Evolutionary conservation across 2,797 vertebrate species (phyloP), one percentile per base, ranked within the genome.

Genomic region (Lepus oiostolus): DNA sequence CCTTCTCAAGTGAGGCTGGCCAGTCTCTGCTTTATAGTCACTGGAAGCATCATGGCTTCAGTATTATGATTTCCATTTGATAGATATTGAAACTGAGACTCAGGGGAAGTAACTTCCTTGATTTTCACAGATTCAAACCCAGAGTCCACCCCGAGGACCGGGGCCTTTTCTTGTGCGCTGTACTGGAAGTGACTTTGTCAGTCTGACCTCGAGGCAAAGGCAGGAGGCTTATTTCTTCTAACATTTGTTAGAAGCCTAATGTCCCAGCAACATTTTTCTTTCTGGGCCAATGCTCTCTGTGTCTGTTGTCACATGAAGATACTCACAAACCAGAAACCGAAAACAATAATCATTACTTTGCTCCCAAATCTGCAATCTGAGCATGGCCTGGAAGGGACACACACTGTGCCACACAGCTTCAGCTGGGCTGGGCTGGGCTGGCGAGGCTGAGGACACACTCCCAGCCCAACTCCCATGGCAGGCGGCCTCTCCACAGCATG

Each of bases 21-120:
- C 22, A 71, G 10, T 88, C 32, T 30, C 19, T 32, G 16, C 19
- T 90, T 72, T 30, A 26, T 60, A 19, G 14, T 89, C 35, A 35
- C 70, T 50, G 63, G 50, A 0, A 4, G 67, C 63, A 90, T 0
- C 10, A 28, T 30, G 42, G 32, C 7, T 2, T 42, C 35, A 47
- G 35, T 85, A 50, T 71, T 63, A 63, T n/a, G 7, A 58, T 38
- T 65, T 52, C 17, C 52, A 26, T 84, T 68, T 92, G 70, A 75
- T 21, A 35, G 68, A 91, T 30, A 67, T 75, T 32, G 62, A 83
- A 93, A 90, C 70, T 24, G 54, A 95, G 67, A 21, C 17, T 89
- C 63, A n/a, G 30, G n/a, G 72, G 47, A 65, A 82, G 26, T 26
- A 8, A 54, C 85, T 92, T 83, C 30, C 58, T 63, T 74, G 32